These are phyloP conservation scores for Greenwoodochromis staneri DNA, from an alignment of 2,113 vertebrate species.

Conservation along the genomic window DNA sequence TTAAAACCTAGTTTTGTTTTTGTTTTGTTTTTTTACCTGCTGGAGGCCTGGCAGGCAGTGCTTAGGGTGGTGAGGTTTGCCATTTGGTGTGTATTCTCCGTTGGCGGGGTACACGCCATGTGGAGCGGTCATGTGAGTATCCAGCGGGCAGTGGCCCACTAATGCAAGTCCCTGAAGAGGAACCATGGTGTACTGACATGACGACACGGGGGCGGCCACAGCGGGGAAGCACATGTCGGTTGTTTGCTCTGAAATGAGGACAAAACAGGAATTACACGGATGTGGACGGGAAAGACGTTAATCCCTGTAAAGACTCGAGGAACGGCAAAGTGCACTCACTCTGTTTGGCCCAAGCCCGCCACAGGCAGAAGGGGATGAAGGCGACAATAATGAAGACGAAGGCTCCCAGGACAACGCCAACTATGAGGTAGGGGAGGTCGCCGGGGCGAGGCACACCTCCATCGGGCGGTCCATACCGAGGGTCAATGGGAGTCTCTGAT, in stretches of 20 bases:
- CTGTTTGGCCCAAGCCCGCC: slow-evolving; percentile 96
- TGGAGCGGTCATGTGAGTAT: slow-evolving; percentile 34
- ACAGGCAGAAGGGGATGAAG: slow-evolving; percentile 95
- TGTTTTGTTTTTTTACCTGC: slow-evolving; percentile 66
- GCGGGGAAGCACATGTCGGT: slow-evolving; percentile 84
- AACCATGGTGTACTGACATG: slow-evolving; percentile 96
- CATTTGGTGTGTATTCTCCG: slow-evolving; percentile 55
- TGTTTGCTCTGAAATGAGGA: slow-evolving; percentile 81
- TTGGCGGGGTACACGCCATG: slow-evolving; percentile 44
- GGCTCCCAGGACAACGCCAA: slow-evolving; percentile 85
- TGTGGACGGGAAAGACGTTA: not conserved
- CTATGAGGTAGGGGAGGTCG: slow-evolving; percentile 90
- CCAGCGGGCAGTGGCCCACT: slow-evolving; percentile 72
- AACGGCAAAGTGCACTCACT: slow-evolving; percentile 72
- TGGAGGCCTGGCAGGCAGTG: slow-evolving; percentile 68
- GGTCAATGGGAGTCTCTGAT: slow-evolving; percentile 48
- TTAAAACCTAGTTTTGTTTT: not conserved
- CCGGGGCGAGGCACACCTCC: slow-evolving; percentile 83
- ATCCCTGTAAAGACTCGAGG: not conserved
- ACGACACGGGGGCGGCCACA: slow-evolving; percentile 74
- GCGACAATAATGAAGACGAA: slow-evolving; percentile 89
- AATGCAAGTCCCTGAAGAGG: slow-evolving; percentile 81
- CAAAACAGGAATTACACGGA: not conserved
- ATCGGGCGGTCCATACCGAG: not conserved
- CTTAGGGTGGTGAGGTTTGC: slow-evolving; percentile 68